Conservation (phyloP, 2,113 vertebrate genomes). For the Scartelaos histophorus region DNA sequence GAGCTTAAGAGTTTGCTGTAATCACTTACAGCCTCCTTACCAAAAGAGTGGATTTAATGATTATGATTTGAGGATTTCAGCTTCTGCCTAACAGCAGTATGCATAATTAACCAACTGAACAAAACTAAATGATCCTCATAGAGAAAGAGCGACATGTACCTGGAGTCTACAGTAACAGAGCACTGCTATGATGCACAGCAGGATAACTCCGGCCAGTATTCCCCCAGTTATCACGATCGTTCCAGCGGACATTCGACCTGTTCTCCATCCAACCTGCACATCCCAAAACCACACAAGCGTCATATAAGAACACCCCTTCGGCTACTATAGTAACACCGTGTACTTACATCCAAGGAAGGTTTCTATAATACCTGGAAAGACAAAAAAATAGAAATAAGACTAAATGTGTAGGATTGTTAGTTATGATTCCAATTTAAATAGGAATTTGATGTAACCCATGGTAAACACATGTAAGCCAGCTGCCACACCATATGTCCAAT, state of each 20-base stretch:
- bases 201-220: slow-evolving; percentile 95
- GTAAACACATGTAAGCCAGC: slow-evolving; percentile 21
- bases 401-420: slow-evolving; percentile 28
- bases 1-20: too few relatives aligned
- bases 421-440: slow-evolving; percentile 31
- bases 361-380: slow-evolving; percentile 46
- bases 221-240: slow-evolving; percentile 96
- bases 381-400: slow-evolving; percentile 9
- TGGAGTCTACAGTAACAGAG: slow-evolving; percentile 98
- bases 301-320: not conserved
- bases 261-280: slow-evolving; percentile 92
- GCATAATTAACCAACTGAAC: too few relatives aligned
- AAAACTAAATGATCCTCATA: too few relatives aligned
- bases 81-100: too few relatives aligned
- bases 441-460: slow-evolving; percentile 37
- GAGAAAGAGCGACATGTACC: slow-evolving; percentile 68
- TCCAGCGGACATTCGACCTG: slow-evolving; percentile 97
- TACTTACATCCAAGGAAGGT: slow-evolving; percentile 43
- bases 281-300: not conserved
- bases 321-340: not conserved
- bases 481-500: slow-evolving; percentile 7
- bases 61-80: too few relatives aligned
- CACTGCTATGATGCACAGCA: slow-evolving; percentile 93
- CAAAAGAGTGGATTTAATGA: too few relatives aligned
- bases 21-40: too few relatives aligned